Evolutionary conservation across 1,140 invertebrate genomes (phyloP).

Genomic region (Rhynchophorus ferrugineus): DNA sequence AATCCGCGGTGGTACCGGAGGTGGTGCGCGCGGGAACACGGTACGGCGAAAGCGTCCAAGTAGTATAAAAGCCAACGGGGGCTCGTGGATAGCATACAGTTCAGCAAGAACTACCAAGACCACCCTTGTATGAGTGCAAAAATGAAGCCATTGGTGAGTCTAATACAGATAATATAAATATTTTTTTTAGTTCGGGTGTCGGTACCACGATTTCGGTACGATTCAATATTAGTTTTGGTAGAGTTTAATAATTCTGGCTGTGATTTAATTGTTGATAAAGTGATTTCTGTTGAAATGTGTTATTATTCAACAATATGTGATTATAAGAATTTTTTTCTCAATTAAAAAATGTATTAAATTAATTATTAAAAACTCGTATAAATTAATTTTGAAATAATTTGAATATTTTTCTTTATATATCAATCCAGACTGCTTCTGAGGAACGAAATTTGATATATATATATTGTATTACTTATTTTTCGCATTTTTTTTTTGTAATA

Average conservation of each 20-base stretch:
- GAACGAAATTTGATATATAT: no score
- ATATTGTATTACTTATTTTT: no score
- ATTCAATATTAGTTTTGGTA: background rate
- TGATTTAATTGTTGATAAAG: no score
- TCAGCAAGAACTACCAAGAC: slow-evolving; percentile 54
- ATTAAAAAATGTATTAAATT: no score
- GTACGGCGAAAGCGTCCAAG: slow-evolving; percentile 44
- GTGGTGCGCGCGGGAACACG: no score
- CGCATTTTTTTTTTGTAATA: no score
- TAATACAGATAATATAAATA: background rate
- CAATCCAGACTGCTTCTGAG: no score
- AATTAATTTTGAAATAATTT: no score
- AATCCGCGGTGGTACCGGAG: slow-evolving; percentile 16
- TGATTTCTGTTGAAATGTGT: no score
- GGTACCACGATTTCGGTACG: background rate
- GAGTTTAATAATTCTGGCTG: background rate
- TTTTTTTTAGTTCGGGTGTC: background rate
- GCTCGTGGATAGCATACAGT: slow-evolving; percentile 60
- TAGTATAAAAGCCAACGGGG: slow-evolving; percentile 54
- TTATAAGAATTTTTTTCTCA: background rate
- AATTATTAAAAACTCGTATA: no score
- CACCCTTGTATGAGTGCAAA: slow-evolving; percentile 41
- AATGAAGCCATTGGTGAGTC: slow-evolving; percentile 52
- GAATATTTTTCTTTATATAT: no score
- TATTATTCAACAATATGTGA: no score